Conservation (phyloP, 92 coral and sea anemone species). For the Scolanthus callimorphus region DNA sequence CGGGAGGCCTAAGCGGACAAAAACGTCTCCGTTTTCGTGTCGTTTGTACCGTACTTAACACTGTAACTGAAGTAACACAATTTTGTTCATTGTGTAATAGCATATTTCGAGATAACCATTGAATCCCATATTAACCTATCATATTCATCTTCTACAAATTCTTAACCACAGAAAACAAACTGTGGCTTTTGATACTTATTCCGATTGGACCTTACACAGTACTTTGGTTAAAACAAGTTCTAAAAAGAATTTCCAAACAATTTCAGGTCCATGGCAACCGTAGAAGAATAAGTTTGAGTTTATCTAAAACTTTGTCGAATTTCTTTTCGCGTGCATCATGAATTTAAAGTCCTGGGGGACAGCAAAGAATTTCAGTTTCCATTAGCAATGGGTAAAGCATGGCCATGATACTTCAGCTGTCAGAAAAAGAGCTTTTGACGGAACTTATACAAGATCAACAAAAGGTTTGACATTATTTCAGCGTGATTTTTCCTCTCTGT, state of each 20-base stretch:
- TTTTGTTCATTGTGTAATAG: no score
- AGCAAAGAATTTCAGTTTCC: slow-evolving; percentile 1
- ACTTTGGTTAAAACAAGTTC: neutral
- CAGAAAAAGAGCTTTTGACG: slow-evolving; percentile 79
- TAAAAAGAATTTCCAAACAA: neutral
- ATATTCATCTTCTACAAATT: neutral
- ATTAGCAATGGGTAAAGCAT: slow-evolving; percentile 38
- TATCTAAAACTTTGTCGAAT: neutral
- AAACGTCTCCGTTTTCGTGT: no score
- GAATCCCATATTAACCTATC: no score
- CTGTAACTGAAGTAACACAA: no score
- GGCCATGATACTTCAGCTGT: slow-evolving; percentile 86
- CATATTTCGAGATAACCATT: no score
- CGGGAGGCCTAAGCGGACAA: no score
- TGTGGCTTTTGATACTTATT: neutral
- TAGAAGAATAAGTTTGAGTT: neutral
- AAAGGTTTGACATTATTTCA: slow-evolving; percentile 45
- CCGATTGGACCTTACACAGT: neutral
- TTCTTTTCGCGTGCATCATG: neutral
- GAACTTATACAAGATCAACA: slow-evolving; percentile 82
- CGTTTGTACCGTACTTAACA: no score
- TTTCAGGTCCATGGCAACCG: slow-evolving; percentile 24
- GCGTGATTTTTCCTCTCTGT: no score
- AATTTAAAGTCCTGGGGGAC: neutral
- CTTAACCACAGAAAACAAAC: neutral